Evolutionary conservation across 1,140 invertebrate species (phyloP).

Genomic region (Rhagoletis zephyria): DNA sequence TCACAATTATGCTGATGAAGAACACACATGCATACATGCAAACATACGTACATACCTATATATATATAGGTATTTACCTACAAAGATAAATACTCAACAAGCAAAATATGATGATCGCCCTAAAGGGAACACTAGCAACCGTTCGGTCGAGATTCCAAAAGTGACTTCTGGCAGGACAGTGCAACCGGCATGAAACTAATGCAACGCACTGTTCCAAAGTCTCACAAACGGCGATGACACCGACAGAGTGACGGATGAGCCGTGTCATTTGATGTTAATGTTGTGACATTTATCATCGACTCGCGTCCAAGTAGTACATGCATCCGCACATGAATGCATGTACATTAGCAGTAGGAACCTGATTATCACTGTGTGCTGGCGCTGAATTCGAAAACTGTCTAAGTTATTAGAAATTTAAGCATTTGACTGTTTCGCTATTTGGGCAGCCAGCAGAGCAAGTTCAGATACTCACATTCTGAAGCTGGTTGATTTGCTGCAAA

Average conservation of each 20-base stretch:
- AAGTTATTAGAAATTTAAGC: constrained; percentile 37
- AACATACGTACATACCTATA: not conserved
- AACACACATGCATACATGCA: not conserved
- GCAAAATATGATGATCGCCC: not conserved
- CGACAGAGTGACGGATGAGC: constrained; percentile 73
- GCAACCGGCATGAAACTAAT: constrained; percentile 20
- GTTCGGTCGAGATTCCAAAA: not conserved
- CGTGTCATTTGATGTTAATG: constrained; percentile 73
- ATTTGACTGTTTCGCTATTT: constrained; percentile 22
- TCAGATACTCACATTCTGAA: constrained; percentile 22
- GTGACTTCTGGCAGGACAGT: constrained; percentile 15
- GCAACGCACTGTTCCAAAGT: constrained; percentile 21
- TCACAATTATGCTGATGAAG: constrained; percentile 48
- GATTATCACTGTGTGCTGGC: constrained; percentile 33
- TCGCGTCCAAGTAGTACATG: constrained; percentile 58
- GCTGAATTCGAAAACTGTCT: constrained; percentile 37
- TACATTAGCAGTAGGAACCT: constrained; percentile 23
- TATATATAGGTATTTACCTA: no score
- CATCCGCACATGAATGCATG: not conserved
- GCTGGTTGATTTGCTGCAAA: not conserved
- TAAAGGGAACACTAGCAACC: not conserved
- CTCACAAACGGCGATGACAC: constrained; percentile 60
- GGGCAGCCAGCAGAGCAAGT: constrained; percentile 3
- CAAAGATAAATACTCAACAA: not conserved
- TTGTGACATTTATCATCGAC: constrained; percentile 73